A percentile compares a stretch with the other conserved stretches of the same genome.
These are phyloP conservation scores for Agapornis canus DNA, from an alignment of 2,797 vertebrate genomes.

Conservation along the genomic window DNA sequence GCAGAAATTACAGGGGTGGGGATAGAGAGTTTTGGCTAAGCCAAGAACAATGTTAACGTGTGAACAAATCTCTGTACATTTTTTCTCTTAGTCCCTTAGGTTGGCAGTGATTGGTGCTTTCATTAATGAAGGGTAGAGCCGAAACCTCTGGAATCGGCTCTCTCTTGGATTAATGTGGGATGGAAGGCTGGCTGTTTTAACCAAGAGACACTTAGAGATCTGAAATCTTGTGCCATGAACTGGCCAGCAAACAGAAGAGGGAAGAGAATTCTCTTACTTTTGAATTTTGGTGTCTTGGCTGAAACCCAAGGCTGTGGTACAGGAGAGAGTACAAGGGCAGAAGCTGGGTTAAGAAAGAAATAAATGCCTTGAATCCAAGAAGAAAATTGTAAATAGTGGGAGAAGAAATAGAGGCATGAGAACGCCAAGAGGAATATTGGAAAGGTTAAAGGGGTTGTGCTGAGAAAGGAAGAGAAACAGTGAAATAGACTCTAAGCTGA, in stretches of 20 bases:
- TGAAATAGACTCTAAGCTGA: background rate
- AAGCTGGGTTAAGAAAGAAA: background rate
- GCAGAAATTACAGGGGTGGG: constrained; percentile 33
- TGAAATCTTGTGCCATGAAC: background rate
- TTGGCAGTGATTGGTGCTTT: background rate
- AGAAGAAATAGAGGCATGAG: background rate
- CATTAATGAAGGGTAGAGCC: background rate
- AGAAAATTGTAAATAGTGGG: background rate
- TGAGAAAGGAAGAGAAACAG: background rate
- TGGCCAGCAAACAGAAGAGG: background rate
- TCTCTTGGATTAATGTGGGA: background rate
- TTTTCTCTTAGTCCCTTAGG: background rate
- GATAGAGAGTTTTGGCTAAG: constrained; percentile 12
- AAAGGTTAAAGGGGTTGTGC: background rate
- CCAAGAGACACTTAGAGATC: background rate
- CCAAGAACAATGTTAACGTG: background rate
- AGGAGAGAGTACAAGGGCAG: background rate
- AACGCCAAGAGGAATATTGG: background rate
- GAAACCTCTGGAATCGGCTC: background rate
- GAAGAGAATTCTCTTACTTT: background rate
- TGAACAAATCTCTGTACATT: background rate
- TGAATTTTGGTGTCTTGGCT: background rate
- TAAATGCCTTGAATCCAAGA: background rate
- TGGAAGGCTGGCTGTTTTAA: background rate
- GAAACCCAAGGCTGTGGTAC: background rate